Evolutionary conservation across 2,113 vertebrate genomes (phyloP).

Genomic region (Ptilonorhynchus violaceus): DNA sequence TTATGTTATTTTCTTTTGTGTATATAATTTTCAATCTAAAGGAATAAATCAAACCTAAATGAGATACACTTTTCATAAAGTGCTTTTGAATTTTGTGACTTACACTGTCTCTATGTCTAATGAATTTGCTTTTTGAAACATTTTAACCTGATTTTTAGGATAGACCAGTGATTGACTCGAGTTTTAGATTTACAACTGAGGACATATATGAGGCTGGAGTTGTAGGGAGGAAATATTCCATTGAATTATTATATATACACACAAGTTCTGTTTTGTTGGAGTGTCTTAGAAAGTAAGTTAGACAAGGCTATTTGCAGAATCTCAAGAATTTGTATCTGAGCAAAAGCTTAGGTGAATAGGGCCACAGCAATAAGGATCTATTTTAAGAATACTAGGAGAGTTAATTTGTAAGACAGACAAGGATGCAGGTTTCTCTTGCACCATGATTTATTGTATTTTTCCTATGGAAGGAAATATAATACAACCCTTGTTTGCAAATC

Average conservation of each 20-base stretch:
- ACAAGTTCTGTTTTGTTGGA: neutral
- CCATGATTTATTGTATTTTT: neutral
- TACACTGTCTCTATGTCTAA: neutral
- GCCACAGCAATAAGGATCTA: fast-evolving
- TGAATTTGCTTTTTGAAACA: neutral
- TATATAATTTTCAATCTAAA: neutral
- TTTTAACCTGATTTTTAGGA: neutral
- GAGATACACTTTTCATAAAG: neutral
- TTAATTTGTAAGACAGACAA: neutral
- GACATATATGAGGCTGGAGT: neutral
- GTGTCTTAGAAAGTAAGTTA: neutral
- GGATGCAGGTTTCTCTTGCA: neutral
- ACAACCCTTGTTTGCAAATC: neutral
- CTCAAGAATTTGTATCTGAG: neutral
- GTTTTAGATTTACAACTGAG: neutral
- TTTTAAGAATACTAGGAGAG: neutral
- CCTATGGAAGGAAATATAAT: neutral
- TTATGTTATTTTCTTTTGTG: fast-evolving
- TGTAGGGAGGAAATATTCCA: neutral
- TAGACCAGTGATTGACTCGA: neutral
- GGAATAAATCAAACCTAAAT: neutral
- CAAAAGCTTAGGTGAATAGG: neutral
- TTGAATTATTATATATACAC: neutral
- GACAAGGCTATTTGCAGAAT: neutral
- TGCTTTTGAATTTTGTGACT: neutral